Evolutionary conservation across 2,113 vertebrate genomes (phyloP).

Genomic region (Tetrax tetrax): DNA sequence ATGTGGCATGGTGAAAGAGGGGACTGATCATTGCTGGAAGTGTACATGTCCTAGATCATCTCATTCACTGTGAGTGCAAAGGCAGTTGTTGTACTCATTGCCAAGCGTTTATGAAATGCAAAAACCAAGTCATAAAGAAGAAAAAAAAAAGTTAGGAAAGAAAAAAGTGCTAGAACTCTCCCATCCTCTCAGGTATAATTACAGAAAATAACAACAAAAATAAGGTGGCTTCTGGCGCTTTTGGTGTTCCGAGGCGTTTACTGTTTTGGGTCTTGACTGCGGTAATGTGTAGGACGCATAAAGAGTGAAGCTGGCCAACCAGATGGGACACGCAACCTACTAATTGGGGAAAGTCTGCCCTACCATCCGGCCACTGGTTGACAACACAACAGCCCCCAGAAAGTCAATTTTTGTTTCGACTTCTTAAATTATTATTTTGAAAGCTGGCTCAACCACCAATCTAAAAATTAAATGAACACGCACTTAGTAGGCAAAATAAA

Average conservation of each 20-base stretch:
- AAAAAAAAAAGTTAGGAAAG: neutral
- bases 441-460: neutral
- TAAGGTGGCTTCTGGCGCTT: constrained; percentile 40
- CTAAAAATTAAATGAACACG: neutral
- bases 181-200: constrained; percentile 39
- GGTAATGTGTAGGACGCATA: neutral
- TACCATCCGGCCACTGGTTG: neutral
- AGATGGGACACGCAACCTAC: neutral
- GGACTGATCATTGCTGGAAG: neutral
- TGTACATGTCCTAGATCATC: fast-evolving
- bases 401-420: neutral
- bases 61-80: neutral
- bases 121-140: neutral
- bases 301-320: neutral
- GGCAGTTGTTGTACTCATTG: neutral
- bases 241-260: neutral
- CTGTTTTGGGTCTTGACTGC: constrained; percentile 21
- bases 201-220: constrained; percentile 51
- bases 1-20: neutral
- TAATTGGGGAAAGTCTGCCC: constrained; percentile 17
- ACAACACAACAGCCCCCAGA: neutral
- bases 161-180: neutral
- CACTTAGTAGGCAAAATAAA: fast-evolving
- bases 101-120: neutral
- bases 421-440: neutral